Evolutionary conservation across 2,888 invertebrate species (phyloP).

Genomic region (Melikaiella ostensackeni): DNA sequence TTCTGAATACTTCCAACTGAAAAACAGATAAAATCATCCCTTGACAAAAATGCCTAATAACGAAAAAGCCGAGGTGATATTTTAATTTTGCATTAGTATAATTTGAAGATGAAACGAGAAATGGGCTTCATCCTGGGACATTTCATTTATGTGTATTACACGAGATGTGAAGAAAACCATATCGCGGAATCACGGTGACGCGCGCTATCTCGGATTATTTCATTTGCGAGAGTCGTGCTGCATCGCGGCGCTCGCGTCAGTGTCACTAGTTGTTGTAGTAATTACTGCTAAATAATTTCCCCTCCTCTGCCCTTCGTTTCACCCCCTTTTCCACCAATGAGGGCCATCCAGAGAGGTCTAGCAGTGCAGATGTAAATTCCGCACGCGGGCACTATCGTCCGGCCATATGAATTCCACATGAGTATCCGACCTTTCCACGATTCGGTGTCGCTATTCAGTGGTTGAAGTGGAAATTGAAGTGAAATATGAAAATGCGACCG

Average conservation of each 20-base stretch:
- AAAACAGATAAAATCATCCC: background rate
- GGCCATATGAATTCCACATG: slow-evolving; percentile 72
- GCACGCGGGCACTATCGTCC: slow-evolving; percentile 58
- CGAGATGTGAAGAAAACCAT: slow-evolving; percentile 19
- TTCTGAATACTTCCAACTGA: too few relatives aligned
- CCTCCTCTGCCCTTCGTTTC: slow-evolving; percentile 49
- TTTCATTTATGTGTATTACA: background rate
- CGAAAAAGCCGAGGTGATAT: background rate
- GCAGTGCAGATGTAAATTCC: slow-evolving; percentile 67
- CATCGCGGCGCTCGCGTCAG: slow-evolving; percentile 43
- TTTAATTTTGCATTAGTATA: slow-evolving; percentile 6
- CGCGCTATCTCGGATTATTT: slow-evolving; percentile 50
- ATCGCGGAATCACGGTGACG: slow-evolving; percentile 32
- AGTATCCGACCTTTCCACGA: slow-evolving; percentile 70
- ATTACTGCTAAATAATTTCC: slow-evolving; percentile 75
- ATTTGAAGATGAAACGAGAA: slow-evolving; percentile 14
- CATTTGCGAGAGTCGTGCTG: slow-evolving; percentile 52
- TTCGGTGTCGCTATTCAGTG: slow-evolving; percentile 63
- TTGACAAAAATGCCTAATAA: background rate
- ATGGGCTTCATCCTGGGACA: background rate
- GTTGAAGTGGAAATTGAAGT: slow-evolving; percentile 73
- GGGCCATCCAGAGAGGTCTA: slow-evolving; percentile 61
- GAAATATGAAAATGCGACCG: slow-evolving; percentile 72
- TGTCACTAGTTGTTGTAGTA: slow-evolving; percentile 67
- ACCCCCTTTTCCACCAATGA: slow-evolving; percentile 55